A percentile compares a stretch with the other conserved stretches of the same genome.
These are phyloP conservation scores for Chaetorhynchus papuensis DNA, from an alignment of 2,113 vertebrate species.

Conservation along the genomic window DNA sequence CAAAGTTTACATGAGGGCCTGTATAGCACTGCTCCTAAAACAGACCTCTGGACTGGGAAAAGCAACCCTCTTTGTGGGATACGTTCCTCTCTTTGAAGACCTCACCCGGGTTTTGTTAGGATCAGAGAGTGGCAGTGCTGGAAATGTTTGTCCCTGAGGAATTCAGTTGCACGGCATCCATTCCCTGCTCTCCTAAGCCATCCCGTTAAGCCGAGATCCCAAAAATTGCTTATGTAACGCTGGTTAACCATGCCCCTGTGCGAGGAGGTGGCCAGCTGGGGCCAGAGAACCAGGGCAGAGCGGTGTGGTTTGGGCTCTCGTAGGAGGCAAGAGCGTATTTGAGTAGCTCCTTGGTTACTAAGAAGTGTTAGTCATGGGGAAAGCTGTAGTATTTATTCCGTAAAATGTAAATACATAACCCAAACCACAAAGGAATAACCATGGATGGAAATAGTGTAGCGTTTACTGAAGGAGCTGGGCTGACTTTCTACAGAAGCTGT, in stretches of 20 bases:
- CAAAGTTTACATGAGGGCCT: conserved; percentile 32
- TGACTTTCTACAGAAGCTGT: conserved; percentile 32
- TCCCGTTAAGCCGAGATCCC: not conserved
- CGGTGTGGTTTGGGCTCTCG: conserved; percentile 41
- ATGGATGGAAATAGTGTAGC: conserved; percentile 54
- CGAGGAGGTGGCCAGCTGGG: conserved; percentile 23
- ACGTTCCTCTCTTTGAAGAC: not conserved
- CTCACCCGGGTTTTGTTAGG: not conserved
- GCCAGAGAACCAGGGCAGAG: not conserved
- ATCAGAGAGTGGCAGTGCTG: not conserved
- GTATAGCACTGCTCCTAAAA: not conserved
- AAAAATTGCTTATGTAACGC: not conserved
- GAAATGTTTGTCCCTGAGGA: not conserved
- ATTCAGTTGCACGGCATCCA: not conserved
- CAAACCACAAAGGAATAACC: conserved; percentile 57
- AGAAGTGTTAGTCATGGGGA: conserved; percentile 62
- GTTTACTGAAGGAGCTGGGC: conserved; percentile 42
- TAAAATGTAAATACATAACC: conserved; percentile 66
- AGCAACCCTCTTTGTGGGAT: not conserved
- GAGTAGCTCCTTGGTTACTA: conserved; percentile 50
- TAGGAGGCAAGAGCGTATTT: conserved; percentile 32
- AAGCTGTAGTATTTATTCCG: conserved; percentile 61
- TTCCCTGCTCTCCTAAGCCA: not conserved
- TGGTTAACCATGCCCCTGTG: not conserved
- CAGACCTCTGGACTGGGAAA: not conserved